A percentile compares a stretch with the other conserved stretches of the same genome.
Evolutionary conservation across 2,797 vertebrate genomes (phyloP).

Genomic region (Hypotaenidia philippensis): DNA sequence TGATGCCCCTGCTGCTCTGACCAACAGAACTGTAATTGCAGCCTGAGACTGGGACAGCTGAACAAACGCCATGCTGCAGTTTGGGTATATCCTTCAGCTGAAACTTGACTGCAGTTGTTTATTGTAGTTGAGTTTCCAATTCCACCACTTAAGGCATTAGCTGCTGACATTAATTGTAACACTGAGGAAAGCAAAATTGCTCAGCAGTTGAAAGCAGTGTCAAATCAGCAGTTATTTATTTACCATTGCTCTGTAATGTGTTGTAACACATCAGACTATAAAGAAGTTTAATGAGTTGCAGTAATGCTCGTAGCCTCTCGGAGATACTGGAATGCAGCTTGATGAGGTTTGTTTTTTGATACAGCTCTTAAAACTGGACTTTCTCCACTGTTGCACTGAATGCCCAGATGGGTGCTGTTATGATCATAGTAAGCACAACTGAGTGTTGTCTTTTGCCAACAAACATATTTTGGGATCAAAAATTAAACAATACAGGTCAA

Average conservation of each 20-base stretch:
- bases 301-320: background rate
- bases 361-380: background rate
- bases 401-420: background rate
- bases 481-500: background rate
- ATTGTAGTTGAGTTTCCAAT: background rate
- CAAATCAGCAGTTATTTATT: conserved; percentile 67
- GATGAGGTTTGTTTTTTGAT: background rate
- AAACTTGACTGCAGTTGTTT: conserved; percentile 33
- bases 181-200: conserved; percentile 39
- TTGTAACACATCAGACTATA: conserved; percentile 9
- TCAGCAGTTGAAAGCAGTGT: conserved; percentile 47
- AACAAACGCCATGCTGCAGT: background rate
- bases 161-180: conserved; percentile 51
- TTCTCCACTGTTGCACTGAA: background rate
- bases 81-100: conserved; percentile 12
- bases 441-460: background rate
- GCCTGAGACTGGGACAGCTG: conserved; percentile 19
- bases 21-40: conserved; percentile 66
- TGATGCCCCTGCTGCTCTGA: conserved; percentile 50
- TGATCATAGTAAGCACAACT: background rate
- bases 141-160: conserved; percentile 44
- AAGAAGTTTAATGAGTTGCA: conserved; percentile 49
- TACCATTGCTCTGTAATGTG: conserved; percentile 11
- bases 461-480: background rate
- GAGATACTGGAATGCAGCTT: background rate